phyloP scores from a whole-genome alignment of 2,113 vertebrate genomes.

The Phoenicopterus ruber region DNA sequence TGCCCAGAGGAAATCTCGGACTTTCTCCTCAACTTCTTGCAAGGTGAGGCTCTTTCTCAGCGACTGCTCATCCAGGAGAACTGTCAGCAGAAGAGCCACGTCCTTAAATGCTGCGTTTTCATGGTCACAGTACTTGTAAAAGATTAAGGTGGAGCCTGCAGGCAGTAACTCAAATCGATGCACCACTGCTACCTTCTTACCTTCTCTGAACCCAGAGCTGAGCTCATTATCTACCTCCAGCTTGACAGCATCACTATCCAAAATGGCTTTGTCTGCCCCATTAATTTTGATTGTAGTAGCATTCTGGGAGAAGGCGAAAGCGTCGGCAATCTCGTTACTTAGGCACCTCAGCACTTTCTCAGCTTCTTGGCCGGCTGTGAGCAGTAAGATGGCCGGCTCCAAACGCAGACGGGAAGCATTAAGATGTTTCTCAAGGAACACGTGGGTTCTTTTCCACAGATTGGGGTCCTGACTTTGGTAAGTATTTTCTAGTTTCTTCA shows the following conservation, averaged over 20 bases:
- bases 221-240: conserved; percentile 81
- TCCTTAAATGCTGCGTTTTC: conserved; percentile 91
- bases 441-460: conserved; percentile 82
- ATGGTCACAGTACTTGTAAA: conserved; percentile 98
- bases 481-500: conserved; percentile 68
- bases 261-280: conserved; percentile 69
- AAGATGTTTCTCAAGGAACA: conserved; percentile 81
- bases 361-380: conserved; percentile 81
- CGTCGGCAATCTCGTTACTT: conserved; percentile 78
- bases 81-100: conserved; percentile 85
- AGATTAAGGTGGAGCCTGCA: conserved; percentile 89
- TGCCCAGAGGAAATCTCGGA: conserved; percentile 84
- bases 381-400: conserved; percentile 86
- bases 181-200: conserved; percentile 85
- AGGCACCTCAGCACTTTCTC: conserved; percentile 83
- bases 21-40: conserved; percentile 86
- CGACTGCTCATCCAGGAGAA: conserved; percentile 79
- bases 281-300: conserved; percentile 80
- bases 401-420: conserved; percentile 65
- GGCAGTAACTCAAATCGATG: conserved; percentile 89
- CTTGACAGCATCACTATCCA: conserved; percentile 85
- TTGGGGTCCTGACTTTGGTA: conserved; percentile 82
- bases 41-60: conserved; percentile 71
- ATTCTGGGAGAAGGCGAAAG: conserved; percentile 80
- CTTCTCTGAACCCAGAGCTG: conserved; percentile 76